A percentile compares a stretch with the other conserved stretches of the same genome.
These are phyloP conservation scores for Cyanocitta stelleri DNA, from an alignment of 2,113 vertebrate species.

Conservation along the genomic window DNA sequence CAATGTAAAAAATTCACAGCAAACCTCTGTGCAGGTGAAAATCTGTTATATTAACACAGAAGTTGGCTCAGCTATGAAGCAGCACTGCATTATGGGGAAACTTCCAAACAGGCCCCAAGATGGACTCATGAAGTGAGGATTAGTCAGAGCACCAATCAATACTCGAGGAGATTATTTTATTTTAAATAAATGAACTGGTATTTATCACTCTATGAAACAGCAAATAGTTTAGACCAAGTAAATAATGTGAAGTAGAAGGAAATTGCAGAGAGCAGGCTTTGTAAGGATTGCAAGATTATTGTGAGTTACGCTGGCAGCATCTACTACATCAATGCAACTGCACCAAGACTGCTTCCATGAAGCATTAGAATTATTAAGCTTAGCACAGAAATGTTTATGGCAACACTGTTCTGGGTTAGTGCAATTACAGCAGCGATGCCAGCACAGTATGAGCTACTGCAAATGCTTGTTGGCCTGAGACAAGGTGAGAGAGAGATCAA, in stretches of 20 bases:
- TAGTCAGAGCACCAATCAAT: constrained; percentile 35
- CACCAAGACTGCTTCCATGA: not conserved
- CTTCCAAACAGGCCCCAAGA: not conserved
- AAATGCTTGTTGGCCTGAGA: not conserved
- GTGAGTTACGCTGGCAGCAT: constrained; percentile 31
- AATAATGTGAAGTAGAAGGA: constrained; percentile 45
- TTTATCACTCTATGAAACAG: constrained; percentile 45
- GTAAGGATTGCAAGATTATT: constrained; percentile 47
- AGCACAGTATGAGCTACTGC: not conserved
- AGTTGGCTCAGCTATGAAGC: not conserved
- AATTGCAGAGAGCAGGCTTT: constrained; percentile 39
- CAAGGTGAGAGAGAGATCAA: not conserved
- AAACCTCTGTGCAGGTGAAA: not conserved
- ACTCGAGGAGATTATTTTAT: constrained; percentile 39
- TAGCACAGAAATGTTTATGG: constrained; percentile 17
- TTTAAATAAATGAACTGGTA: constrained; percentile 38
- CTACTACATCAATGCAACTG: constrained; percentile 33
- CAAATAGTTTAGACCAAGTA: constrained; percentile 31
- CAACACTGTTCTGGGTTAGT: constrained; percentile 5
- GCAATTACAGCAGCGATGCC: not conserved
- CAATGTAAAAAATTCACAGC: not conserved
- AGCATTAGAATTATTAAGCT: constrained; percentile 41
- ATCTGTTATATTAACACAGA: not conserved
- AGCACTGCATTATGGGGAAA: not conserved
- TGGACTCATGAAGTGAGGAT: not conserved